phyloP scores from a whole-genome alignment of 2,888 invertebrate species.

The Calameuta filiformis region DNA sequence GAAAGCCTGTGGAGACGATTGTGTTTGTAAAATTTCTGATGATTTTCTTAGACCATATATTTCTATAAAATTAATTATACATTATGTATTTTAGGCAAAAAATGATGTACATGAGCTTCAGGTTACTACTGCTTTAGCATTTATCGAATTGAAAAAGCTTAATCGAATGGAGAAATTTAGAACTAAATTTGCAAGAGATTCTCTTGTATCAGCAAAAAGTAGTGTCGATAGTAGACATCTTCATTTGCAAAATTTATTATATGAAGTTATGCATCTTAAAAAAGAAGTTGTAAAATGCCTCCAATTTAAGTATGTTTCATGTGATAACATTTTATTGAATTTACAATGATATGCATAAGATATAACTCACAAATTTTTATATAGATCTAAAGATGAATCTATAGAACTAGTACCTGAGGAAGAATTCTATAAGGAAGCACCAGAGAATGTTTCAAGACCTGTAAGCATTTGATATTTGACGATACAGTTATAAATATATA shows the following conservation, averaged over 20 bases:
- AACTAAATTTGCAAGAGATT: slow-evolving; percentile 84
- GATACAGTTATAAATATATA: background rate
- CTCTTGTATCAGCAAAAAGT: slow-evolving; percentile 84
- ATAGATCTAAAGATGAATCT: slow-evolving; percentile 90
- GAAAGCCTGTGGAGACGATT: slow-evolving; percentile 71
- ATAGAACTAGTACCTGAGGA: slow-evolving; percentile 87
- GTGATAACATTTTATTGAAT: slow-evolving; percentile 6
- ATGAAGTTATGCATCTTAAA: slow-evolving; percentile 93
- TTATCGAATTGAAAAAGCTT: slow-evolving; percentile 88
- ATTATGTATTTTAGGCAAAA: slow-evolving; percentile 67
- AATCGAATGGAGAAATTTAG: slow-evolving; percentile 92
- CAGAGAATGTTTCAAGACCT: slow-evolving; percentile 74
- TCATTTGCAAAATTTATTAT: slow-evolving; percentile 91
- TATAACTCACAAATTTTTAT: slow-evolving; percentile 28
- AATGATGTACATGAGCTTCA: slow-evolving; percentile 76
- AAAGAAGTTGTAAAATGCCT: slow-evolving; percentile 95
- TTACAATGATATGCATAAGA: background rate
- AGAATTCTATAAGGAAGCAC: slow-evolving; percentile 86
- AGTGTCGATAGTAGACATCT: slow-evolving; percentile 91
- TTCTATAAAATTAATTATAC: slow-evolving; percentile 3
- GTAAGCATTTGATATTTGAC: slow-evolving; percentile 66
- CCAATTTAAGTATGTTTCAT: slow-evolving; percentile 81
- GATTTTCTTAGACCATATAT: slow-evolving; percentile 8
- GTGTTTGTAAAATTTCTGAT: slow-evolving; percentile 62
- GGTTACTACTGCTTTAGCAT: slow-evolving; percentile 79